A percentile compares a stretch with the other conserved stretches of the same genome.
Evolutionary conservation across 2,888 invertebrate genomes (phyloP).

Genomic region (Schizotus pectinicornis): DNA sequence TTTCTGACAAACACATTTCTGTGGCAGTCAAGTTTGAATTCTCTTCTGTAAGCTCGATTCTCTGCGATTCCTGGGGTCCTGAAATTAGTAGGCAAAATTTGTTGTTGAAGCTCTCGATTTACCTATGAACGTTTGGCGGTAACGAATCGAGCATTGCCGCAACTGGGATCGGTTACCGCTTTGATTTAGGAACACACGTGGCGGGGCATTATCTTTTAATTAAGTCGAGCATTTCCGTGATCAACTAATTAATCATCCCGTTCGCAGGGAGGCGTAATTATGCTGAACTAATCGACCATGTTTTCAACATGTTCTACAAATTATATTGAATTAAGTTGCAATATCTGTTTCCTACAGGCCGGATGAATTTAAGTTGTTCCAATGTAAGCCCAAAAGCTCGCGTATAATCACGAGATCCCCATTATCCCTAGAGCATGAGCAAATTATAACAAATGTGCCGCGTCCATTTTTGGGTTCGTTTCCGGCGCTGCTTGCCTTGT

Average conservation of each 20-base stretch:
- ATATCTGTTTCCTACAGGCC: constrained; percentile 34
- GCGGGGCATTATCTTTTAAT: constrained; percentile 25
- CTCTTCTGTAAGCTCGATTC: too few relatives aligned
- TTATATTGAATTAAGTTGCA: constrained; percentile 35
- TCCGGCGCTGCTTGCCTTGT: too few relatives aligned
- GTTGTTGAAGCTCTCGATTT: too few relatives aligned
- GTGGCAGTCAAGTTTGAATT: too few relatives aligned
- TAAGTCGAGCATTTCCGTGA: constrained; percentile 26
- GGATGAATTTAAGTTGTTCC: constrained; percentile 24
- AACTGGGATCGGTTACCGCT: too few relatives aligned
- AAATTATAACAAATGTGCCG: constrained; percentile 12
- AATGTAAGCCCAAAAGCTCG: constrained; percentile 16
- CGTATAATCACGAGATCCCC: constrained; percentile 18
- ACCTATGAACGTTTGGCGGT: too few relatives aligned
- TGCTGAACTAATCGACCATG: constrained; percentile 35
- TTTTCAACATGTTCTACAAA: constrained; percentile 36
- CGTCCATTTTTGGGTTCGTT: constrained; percentile 4
- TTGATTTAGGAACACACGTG: too few relatives aligned
- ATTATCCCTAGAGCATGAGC: constrained; percentile 14
- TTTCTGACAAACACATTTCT: too few relatives aligned
- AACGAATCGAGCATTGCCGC: too few relatives aligned
- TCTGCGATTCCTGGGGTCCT: too few relatives aligned
- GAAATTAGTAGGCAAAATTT: too few relatives aligned
- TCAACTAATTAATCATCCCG: constrained; percentile 36
- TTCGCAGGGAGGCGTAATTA: constrained; percentile 30